Evolutionary conservation across 2,113 vertebrate genomes (phyloP).

Genomic region (Aleadryas rufinucha): DNA sequence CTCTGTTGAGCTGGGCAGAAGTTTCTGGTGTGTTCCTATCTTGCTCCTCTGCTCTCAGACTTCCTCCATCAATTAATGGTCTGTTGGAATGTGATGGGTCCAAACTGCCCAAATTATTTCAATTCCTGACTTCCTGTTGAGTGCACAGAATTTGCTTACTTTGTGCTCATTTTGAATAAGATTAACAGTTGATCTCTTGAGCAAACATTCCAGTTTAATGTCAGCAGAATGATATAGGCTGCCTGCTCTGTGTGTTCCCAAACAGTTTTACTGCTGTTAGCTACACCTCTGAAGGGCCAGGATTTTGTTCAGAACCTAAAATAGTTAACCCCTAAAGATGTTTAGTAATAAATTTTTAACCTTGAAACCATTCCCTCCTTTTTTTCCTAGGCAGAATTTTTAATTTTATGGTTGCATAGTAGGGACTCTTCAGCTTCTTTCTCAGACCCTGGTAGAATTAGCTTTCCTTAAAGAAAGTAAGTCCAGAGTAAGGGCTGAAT

Average conservation of each 20-base stretch:
- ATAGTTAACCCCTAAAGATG: background rate
- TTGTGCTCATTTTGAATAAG: background rate
- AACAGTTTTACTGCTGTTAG: background rate
- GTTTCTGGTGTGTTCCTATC: background rate
- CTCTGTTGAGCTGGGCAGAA: background rate
- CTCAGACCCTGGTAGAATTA: background rate
- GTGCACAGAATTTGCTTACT: background rate
- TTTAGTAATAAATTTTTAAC: background rate
- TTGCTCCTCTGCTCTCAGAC: background rate
- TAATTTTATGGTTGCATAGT: background rate
- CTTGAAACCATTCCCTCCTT: background rate
- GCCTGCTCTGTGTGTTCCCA: background rate
- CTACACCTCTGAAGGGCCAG: background rate
- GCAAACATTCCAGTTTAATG: background rate
- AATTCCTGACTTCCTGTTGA: slow-evolving; percentile 9
- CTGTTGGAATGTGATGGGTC: background rate
- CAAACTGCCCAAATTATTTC: background rate
- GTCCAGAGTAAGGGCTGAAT: background rate
- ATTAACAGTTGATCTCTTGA: slow-evolving; percentile 22
- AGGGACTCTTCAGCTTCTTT: background rate
- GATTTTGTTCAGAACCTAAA: background rate
- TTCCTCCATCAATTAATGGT: background rate
- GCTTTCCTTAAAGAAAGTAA: background rate
- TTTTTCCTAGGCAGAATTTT: background rate
- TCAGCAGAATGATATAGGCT: background rate